Base-by-base conservation (phyloP, 2,888 invertebrate species). In the Uropetala carovei region DNA sequence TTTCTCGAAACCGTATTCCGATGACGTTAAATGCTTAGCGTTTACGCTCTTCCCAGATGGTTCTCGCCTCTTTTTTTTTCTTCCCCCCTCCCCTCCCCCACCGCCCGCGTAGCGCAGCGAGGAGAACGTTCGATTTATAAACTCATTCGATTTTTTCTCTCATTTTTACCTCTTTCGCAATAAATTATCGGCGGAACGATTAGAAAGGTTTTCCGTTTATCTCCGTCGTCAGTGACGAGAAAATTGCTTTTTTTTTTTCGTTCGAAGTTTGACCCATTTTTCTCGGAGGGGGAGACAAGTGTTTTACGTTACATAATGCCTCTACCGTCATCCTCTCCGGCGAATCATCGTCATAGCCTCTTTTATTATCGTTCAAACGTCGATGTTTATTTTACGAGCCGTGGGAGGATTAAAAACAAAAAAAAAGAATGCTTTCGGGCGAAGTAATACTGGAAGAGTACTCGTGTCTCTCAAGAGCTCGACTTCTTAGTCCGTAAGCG, bases 171-270 rank as follows among this genome's bases (percentile, higher is more conserved):
- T 75, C 22, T 75, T 22, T 22, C 68, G 68, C 22, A 68, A 68
- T 68, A 68, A 18, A 68, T 68, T n/a, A 68, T n/a, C 18, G 68
- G 68, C 68, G 68, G 68, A 68, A 68, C 68, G 68, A 68, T 68
- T 68, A 68, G 68, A 68, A 68, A 75, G 75, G 75, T 27, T 27
- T 75, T 75, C 75, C 75, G 75, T 22, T 75, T 75, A 75, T 75
- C 75, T 22, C 27, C 43, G 43, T 75, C 11, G 27, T 13, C 75
- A 75, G 13, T 27, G 75, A 75, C 22, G 75, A 75, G 22, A 22
- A 75, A 22, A 75, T 75, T 22, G 75, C 75, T 75, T 75, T 43
- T 27, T 22, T 18, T n/a, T 43, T n/a, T n/a, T n/a, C n/a, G n/a
- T n/a, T n/a, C n/a, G 64, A 68, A n/a, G 68, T 18, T 27, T 75